Evolutionary conservation across 64 coral and sea anemone species (phyloP).

Genomic region (Stichodactyla helianthus): DNA sequence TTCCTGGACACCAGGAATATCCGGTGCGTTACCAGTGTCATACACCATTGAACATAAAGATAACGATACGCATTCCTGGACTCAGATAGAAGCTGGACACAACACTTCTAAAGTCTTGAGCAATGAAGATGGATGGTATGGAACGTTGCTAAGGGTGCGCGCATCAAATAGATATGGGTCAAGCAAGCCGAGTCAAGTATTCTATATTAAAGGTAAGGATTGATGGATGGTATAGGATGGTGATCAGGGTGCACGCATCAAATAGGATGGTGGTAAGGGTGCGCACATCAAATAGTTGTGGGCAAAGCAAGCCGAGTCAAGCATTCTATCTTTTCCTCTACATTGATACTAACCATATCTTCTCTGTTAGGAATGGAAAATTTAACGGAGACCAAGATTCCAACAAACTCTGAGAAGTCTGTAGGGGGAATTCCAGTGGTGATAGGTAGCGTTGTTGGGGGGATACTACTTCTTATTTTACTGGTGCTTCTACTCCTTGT

Average conservation of each 20-base stretch:
- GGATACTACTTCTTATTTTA: neutral
- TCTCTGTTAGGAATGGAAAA: neutral
- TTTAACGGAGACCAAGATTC: neutral
- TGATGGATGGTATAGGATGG: slow-evolving; percentile 16
- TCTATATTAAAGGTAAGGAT: slow-evolving; percentile 24
- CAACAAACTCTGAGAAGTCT: neutral
- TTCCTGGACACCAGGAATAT: slow-evolving; percentile 54
- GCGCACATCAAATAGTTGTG: slow-evolving; percentile 52
- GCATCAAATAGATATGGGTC: slow-evolving; percentile 69
- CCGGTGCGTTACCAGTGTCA: slow-evolving; percentile 6
- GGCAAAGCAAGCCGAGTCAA: neutral
- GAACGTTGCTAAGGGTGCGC: slow-evolving; percentile 50
- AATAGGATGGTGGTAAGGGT: neutral
- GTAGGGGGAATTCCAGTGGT: neutral
- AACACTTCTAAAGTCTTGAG: slow-evolving; percentile 27
- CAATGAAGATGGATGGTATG: slow-evolving; percentile 26
- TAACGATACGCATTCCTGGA: slow-evolving; percentile 36
- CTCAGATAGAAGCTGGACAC: slow-evolving; percentile 11
- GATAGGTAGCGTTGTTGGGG: slow-evolving; percentile 38
- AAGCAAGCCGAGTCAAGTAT: slow-evolving; percentile 26
- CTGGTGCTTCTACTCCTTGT: slow-evolving; percentile 35
- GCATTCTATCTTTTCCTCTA: no score
- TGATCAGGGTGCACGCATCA: slow-evolving; percentile 35
- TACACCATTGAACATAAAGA: slow-evolving; percentile 38
- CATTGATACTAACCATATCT: no score